Evolutionary conservation across 2,888 invertebrate species (phyloP).

Genomic region (Ochlodes sylvanus): DNA sequence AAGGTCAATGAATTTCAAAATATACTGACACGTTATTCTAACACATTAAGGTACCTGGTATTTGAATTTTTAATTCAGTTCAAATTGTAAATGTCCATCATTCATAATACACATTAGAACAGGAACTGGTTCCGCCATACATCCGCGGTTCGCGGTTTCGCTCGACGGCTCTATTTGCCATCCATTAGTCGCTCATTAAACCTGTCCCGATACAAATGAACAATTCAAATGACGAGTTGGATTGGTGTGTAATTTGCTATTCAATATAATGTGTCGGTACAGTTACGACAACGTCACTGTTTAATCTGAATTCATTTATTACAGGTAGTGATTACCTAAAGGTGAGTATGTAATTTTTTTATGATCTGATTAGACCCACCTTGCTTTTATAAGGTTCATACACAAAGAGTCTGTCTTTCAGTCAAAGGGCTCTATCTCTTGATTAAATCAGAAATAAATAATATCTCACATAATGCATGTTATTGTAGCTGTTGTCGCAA

Average conservation of each 20-base stretch:
- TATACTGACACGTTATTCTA: too few species aligned
- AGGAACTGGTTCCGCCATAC: conserved; percentile 8
- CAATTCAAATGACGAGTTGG: conserved; percentile 18
- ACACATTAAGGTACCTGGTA: background rate
- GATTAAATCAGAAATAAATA: too few species aligned
- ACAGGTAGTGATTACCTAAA: too few species aligned
- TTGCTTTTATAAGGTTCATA: too few species aligned
- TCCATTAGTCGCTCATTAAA: conserved; percentile 25
- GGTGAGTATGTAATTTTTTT: too few species aligned
- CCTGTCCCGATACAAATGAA: conserved; percentile 23
- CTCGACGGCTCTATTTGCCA: conserved; percentile 13
- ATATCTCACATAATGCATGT: too few species aligned
- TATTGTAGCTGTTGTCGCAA: too few species aligned
- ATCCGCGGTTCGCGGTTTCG: conserved; percentile 26
- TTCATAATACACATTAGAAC: conserved; percentile 4
- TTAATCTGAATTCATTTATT: too few species aligned
- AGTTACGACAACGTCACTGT: background rate
- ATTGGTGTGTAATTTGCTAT: conserved; percentile 26
- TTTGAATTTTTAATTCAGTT: background rate
- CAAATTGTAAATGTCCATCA: background rate
- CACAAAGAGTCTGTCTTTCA: too few species aligned
- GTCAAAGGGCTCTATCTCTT: too few species aligned
- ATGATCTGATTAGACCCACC: too few species aligned
- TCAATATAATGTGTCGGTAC: conserved; percentile 15
- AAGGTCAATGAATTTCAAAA: too few species aligned